These are phyloP conservation scores for Botrylloides violaceus DNA, from an alignment of 23 tunicate genomes.

Conservation along the genomic window DNA sequence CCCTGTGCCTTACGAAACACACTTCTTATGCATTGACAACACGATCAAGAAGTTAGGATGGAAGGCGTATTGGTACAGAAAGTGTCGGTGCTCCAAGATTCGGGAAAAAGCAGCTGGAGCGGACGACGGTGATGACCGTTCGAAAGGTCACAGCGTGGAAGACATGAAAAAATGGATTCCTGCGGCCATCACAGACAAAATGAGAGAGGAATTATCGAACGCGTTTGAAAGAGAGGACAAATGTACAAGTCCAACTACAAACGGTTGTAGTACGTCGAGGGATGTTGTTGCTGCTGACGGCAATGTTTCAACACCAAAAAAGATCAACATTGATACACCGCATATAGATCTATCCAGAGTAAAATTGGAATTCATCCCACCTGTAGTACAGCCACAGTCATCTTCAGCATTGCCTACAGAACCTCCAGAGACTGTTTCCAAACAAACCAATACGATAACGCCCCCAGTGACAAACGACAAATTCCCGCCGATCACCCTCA, in stretches of 20 bases:
- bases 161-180: conserved; percentile 25
- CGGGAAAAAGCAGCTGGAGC: conserved; percentile 22
- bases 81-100: conserved; percentile 52
- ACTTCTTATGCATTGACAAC: conserved; percentile 54
- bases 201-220: not conserved
- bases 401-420: not conserved
- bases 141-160: not conserved
- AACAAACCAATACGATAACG: not conserved
- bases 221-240: not conserved
- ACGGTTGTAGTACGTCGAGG: not conserved
- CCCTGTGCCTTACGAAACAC: conserved; percentile 73
- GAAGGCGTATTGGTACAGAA: conserved; percentile 79
- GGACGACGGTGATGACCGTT: conserved; percentile 17
- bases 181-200: not conserved
- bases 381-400: not conserved
- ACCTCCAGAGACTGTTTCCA: not conserved
- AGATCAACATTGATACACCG: not conserved
- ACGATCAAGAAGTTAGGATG: conserved; percentile 58
- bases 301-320: not conserved
- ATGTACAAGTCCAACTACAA: not conserved
- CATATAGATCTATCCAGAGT: not conserved
- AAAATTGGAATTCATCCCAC: not conserved
- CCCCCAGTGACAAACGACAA: not conserved
- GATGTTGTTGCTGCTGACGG: not conserved
- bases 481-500: not conserved